Evolutionary conservation across 2,113 vertebrate species (phyloP).

Genomic region (Muntiacus muntjak): DNA sequence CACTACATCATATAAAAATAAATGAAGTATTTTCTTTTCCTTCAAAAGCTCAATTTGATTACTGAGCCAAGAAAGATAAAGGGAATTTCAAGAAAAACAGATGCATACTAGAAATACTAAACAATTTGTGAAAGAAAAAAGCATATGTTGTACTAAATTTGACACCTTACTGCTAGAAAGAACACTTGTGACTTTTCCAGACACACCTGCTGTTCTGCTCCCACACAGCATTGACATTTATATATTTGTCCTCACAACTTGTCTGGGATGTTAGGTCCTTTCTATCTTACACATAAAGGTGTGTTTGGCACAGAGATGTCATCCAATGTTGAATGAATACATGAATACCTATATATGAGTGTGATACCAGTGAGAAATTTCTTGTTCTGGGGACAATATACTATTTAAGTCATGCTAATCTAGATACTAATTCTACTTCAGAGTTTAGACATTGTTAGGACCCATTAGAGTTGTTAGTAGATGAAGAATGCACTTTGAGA

Average conservation of each 20-base stretch:
- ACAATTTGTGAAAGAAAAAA: not conserved
- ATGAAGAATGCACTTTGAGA: not conserved
- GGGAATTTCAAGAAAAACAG: slow-evolving; percentile 41
- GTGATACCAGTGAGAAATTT: not conserved
- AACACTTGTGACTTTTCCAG: not conserved
- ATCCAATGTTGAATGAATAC: not conserved
- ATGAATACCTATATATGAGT: not conserved
- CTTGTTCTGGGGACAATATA: not conserved
- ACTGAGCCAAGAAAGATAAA: slow-evolving; percentile 29
- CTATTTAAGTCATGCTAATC: not conserved
- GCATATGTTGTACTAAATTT: not conserved
- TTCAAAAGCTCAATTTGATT: slow-evolving; percentile 1
- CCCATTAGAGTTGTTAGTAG: not conserved
- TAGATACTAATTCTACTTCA: not conserved
- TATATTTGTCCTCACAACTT: not conserved
- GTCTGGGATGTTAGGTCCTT: not conserved
- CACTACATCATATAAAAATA: slow-evolving; percentile 11
- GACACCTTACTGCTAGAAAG: not conserved
- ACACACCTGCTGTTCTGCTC: not conserved
- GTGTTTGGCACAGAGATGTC: not conserved
- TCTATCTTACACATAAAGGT: not conserved
- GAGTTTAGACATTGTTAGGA: not conserved
- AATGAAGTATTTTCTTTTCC: slow-evolving; percentile 4
- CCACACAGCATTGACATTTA: not conserved
- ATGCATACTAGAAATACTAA: not conserved